Percentiles rank a stretch among this genome's conserved stretches.
These are phyloP conservation scores for Phaethornis superciliosus DNA, from an alignment of 2,113 vertebrate genomes.

Conservation along the genomic window DNA sequence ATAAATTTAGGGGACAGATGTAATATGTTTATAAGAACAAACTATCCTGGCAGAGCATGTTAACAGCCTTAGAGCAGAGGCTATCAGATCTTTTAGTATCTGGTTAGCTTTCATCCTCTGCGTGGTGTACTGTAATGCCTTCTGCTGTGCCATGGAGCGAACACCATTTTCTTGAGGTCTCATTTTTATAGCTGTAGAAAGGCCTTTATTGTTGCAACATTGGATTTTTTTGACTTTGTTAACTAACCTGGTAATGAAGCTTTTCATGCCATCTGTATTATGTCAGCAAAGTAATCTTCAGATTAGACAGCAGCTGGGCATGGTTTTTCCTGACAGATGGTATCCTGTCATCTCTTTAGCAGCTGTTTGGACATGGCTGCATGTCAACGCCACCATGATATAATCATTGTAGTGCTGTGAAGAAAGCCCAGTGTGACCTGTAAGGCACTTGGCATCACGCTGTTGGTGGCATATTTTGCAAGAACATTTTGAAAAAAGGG, in stretches of 20 bases:
- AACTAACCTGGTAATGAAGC: conserved; percentile 50
- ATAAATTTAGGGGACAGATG: neutral
- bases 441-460: conserved; percentile 37
- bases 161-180: neutral
- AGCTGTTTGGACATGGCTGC: conserved; percentile 70
- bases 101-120: neutral
- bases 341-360: conserved; percentile 68
- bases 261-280: conserved; percentile 38
- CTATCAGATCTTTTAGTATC: neutral
- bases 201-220: neutral
- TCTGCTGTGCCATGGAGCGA: neutral
- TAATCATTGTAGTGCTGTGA: conserved; percentile 56
- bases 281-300: conserved; percentile 62
- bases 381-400: conserved; percentile 59
- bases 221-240: conserved; percentile 34
- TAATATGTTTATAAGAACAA: neutral
- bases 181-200: neutral
- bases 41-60: neutral
- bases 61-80: neutral
- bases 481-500: conserved; percentile 57
- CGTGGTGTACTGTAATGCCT: neutral
- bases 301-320: conserved; percentile 61
- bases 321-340: conserved; percentile 72
- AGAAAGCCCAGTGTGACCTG: conserved; percentile 53
- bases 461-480: conserved; percentile 29